phyloP scores from a whole-genome alignment of 2,888 invertebrate genomes.

The Cyrtodaria siliqua region DNA sequence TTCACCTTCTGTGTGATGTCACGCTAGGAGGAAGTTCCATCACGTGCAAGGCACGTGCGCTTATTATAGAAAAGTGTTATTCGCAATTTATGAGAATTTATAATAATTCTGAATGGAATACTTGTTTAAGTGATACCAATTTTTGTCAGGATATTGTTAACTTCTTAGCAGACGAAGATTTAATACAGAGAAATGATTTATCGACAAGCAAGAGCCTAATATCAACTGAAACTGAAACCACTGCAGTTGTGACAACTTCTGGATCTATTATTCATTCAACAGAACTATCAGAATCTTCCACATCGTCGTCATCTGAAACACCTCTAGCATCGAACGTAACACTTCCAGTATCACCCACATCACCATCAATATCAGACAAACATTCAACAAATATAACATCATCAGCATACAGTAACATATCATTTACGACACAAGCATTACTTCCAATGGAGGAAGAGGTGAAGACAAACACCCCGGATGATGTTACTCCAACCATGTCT shows the following conservation, averaged over 20 bases:
- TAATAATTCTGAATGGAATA: constrained; percentile 28
- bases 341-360: not conserved
- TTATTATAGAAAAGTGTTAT: constrained; percentile 30
- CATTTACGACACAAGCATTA: not conserved
- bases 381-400: not conserved
- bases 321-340: not conserved
- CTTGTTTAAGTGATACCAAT: constrained; percentile 22
- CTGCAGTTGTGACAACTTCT: too few relatives aligned
- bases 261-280: not conserved
- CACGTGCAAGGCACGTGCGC: constrained; percentile 37
- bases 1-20: constrained; percentile 46
- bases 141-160: constrained; percentile 15
- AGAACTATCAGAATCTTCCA: not conserved
- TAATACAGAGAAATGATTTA: not conserved
- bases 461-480: not conserved
- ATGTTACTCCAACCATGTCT: constrained; percentile 2
- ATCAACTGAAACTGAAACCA: too few relatives aligned
- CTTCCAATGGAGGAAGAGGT: not conserved
- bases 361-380: not conserved
- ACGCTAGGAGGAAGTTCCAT: not conserved
- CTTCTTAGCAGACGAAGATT: constrained; percentile 10
- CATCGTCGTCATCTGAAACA: not conserved
- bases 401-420: not conserved
- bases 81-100: constrained; percentile 33
- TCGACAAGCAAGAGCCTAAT: not conserved